Conservation (phyloP, 2,888 invertebrate species). For the Drosophila kanekoi region DNA sequence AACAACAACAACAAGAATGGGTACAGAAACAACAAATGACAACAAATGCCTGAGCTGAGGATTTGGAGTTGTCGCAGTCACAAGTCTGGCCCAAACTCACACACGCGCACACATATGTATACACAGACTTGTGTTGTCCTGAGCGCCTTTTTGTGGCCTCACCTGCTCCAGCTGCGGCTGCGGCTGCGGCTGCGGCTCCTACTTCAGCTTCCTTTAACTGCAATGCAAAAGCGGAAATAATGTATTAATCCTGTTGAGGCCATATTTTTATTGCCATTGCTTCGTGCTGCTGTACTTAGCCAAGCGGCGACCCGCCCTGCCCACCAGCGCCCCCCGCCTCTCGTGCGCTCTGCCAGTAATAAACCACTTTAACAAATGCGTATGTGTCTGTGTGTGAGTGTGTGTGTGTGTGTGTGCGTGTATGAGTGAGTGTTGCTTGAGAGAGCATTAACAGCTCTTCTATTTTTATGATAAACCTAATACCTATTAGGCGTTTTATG, state of each 20-base stretch:
- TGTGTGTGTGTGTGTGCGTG: slow-evolving; percentile 47
- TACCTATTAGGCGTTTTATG: slow-evolving; percentile 35
- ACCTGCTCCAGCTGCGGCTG: slow-evolving; percentile 37
- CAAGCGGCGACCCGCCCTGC: slow-evolving; percentile 3
- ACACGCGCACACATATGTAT: neutral
- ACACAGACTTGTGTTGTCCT: neutral
- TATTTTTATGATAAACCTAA: slow-evolving; percentile 57
- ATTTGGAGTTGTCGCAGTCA: slow-evolving; percentile 57
- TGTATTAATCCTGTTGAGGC: slow-evolving; percentile 85
- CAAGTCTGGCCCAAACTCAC: slow-evolving; percentile 22
- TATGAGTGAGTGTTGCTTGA: slow-evolving; percentile 44
- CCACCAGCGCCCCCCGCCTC: neutral
- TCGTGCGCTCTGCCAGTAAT: slow-evolving; percentile 24
- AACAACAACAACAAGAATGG: slow-evolving; percentile 29
- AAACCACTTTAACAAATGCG: slow-evolving; percentile 57
- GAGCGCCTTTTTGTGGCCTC: slow-evolving; percentile 44
- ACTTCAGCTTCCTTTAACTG: slow-evolving; percentile 24
- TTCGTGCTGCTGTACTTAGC: slow-evolving; percentile 49
- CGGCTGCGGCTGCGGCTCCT: neutral
- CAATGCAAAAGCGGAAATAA: slow-evolving; percentile 75
- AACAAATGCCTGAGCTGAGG: slow-evolving; percentile 57
- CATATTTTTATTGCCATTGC: slow-evolving; percentile 84
- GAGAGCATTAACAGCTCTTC: slow-evolving; percentile 45
- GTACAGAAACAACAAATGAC: slow-evolving; percentile 39
- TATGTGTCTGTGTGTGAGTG: slow-evolving; percentile 39